Evolutionary conservation across 2,888 invertebrate species (phyloP), one percentile per base, ranked within the genome.

Genomic region (Campopleginae sp.): DNA sequence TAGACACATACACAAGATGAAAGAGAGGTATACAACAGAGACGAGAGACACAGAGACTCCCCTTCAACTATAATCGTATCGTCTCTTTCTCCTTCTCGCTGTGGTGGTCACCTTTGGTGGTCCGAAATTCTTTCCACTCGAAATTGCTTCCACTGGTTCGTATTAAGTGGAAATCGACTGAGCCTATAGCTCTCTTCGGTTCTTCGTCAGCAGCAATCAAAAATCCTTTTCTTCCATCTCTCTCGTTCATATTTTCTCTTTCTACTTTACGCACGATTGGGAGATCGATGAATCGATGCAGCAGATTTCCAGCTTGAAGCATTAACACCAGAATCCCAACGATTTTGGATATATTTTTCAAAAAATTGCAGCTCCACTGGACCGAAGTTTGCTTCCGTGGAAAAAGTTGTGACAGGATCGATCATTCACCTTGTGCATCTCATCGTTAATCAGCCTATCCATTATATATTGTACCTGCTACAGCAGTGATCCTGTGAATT

Each of bases 121-220:
- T 93, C 93, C 90, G 87, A 90, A 90, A 93, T 92, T 92, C 92
- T 91, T 91, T 90, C 89, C 91, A 90, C 91, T 91, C 89, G 89
- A 93, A 92, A 91, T 92, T 92, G 90, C 91, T 90, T 88, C 90
- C 90, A 90, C 89, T 90, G 88, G 89, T 82, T 80, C 80, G 81
- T 87, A 85, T 87, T 89, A 90, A 92, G 92, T 91, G 91, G 91
- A 92, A 92, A 91, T 92, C 91, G 88, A 87, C 90, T 85, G 89
- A 83, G 89, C 80, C 87, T 87, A 77, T 66, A 65, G 61, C 75
- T 80, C 82, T 72, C 76, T 72, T 80, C 83, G 80, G 77, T 82
- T 80, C 90, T 88, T 89, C 88, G 86, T 87, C 88, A 87, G 90
- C 88, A 87, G 90, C 88, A 91, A 91, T 91, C 91, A 90, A 83